Evolutionary conservation across 2,888 invertebrate genomes (phyloP).

Genomic region (Galeopsomyia nigrocyanea): DNA sequence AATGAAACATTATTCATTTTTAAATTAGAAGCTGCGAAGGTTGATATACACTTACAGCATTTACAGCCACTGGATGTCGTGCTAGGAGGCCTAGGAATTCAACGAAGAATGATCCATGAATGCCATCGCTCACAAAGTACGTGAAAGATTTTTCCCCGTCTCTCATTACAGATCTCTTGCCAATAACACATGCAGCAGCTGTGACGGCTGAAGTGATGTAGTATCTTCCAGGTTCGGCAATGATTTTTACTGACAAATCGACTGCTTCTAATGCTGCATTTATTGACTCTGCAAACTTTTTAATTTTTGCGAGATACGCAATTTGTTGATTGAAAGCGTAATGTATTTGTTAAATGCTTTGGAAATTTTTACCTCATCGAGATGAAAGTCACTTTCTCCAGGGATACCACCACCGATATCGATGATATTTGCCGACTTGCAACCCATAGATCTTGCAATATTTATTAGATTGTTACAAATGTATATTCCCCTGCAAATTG

Average conservation of each 20-base stretch:
- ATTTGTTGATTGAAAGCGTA: too few species aligned
- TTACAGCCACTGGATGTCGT: constrained; percentile 53
- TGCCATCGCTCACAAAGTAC: constrained; percentile 77
- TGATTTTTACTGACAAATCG: constrained; percentile 66
- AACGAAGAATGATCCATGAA: constrained; percentile 76
- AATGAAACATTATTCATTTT: too few species aligned
- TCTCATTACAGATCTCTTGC: constrained; percentile 68
- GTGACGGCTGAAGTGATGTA: constrained; percentile 75
- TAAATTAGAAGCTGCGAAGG: too few species aligned
- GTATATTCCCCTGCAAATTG: constrained; percentile 71
- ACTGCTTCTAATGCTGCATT: constrained; percentile 70
- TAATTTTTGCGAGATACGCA: too few species aligned
- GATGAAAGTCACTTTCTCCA: constrained; percentile 67
- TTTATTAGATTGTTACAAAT: constrained; percentile 71
- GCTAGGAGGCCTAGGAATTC: constrained; percentile 60
- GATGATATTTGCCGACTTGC: constrained; percentile 69
- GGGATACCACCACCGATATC: constrained; percentile 77
- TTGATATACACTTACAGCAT: constrained; percentile 46
- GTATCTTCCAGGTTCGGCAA: too few species aligned
- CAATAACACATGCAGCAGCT: constrained; percentile 72
- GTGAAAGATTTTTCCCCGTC: constrained; percentile 60
- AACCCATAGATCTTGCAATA: constrained; percentile 70
- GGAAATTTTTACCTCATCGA: constrained; percentile 69
- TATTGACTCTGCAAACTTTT: constrained; percentile 67
- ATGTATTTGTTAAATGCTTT: too few species aligned